These are phyloP conservation scores for Brachionus rubens DNA, from an alignment of 1,140 invertebrate genomes.

Conservation along the genomic window DNA sequence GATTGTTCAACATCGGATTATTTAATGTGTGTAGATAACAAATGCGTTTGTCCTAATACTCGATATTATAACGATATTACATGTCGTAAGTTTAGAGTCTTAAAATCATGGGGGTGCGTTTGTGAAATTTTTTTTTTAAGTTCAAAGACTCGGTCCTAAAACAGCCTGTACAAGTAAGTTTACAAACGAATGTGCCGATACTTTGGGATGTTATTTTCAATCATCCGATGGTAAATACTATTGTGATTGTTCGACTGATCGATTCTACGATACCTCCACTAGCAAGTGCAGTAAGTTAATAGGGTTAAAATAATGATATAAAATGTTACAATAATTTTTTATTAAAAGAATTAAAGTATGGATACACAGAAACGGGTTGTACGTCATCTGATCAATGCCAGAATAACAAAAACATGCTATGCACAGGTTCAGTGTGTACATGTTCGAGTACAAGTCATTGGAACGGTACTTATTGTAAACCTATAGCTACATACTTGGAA, in stretches of 20 bases:
- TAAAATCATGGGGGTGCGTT: too few relatives aligned
- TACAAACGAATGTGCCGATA: neutral
- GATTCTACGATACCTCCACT: neutral
- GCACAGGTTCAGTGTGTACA: neutral
- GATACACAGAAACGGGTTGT: conserved; percentile 21
- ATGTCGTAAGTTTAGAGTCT: neutral
- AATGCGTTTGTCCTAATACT: neutral
- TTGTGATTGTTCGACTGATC: neutral
- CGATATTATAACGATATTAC: conserved; percentile 20
- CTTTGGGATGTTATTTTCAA: neutral
- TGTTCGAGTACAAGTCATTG: neutral
- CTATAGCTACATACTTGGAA: neutral
- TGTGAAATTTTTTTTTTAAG: neutral
- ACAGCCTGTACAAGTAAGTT: neutral
- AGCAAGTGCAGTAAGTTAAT: neutral
- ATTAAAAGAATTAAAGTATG: neutral
- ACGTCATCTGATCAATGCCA: neutral
- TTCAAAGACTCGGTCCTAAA: neutral
- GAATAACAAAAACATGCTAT: neutral
- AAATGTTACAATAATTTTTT: neutral
- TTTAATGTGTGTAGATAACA: neutral
- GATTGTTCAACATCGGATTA: conserved; percentile 11
- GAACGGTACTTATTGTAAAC: conserved; percentile 11
- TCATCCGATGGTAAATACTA: too few relatives aligned
- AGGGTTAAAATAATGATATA: neutral